These are phyloP conservation scores for Pyrgus malvae DNA, from an alignment of 2,888 invertebrate genomes.

Conservation along the genomic window DNA sequence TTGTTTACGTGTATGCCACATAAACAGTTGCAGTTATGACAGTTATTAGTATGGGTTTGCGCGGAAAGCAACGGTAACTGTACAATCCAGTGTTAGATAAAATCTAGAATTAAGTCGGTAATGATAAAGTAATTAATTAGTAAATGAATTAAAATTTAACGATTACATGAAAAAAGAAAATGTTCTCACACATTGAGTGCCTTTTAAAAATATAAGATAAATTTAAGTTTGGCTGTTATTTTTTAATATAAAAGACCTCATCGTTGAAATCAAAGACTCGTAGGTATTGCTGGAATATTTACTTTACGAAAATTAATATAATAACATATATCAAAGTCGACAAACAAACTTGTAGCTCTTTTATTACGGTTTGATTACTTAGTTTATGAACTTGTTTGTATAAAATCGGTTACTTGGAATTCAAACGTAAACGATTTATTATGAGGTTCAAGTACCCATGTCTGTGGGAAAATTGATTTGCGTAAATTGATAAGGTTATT, in stretches of 20 bases:
- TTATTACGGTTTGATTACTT: too few species aligned
- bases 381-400: constrained; percentile 9
- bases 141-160: too few species aligned
- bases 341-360: background rate
- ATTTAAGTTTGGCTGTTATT: too few species aligned
- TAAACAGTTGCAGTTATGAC: background rate
- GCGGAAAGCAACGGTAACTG: background rate
- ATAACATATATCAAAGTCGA: background rate
- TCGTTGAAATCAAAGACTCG: too few species aligned
- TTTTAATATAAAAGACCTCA: too few species aligned
- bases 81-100: background rate
- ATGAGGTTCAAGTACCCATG: background rate
- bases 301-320: background rate
- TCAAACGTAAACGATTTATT: constrained; percentile 15
- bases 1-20: background rate
- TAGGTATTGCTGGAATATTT: too few species aligned
- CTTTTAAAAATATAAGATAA: too few species aligned
- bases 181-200: too few species aligned
- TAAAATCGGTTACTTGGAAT: constrained; percentile 6
- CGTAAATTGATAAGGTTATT: constrained; percentile 14
- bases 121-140: too few species aligned
- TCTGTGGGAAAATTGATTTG: background rate
- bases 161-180: too few species aligned
- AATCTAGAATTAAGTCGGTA: background rate
- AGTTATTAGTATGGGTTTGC: too few species aligned